Percentiles rank a stretch among this genome's conserved stretches.
Conservation (phyloP, 2,888 invertebrate species). For the Chironomus riparius region DNA sequence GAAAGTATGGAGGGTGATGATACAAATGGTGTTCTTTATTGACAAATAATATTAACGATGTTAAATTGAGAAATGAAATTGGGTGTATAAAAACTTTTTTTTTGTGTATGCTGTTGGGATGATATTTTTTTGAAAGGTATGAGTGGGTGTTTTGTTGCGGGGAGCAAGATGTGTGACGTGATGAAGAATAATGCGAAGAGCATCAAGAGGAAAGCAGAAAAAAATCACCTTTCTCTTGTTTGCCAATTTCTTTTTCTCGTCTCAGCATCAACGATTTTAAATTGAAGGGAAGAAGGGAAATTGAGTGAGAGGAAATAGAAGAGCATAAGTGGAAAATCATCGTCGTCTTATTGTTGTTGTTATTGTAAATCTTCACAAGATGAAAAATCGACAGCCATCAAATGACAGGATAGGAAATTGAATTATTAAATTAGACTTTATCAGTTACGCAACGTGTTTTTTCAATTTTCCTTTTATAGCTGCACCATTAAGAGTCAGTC, state of each 20-base stretch:
- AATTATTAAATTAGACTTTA: conserved; percentile 26
- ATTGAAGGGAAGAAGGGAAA: neutral
- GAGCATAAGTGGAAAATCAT: conserved; percentile 10
- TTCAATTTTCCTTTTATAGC: conserved; percentile 7
- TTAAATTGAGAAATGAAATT: conserved; percentile 26
- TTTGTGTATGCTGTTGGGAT: neutral
- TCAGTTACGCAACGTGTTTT: conserved; percentile 1
- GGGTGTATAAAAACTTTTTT: neutral
- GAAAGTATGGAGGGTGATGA: neutral
- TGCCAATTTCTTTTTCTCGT: neutral
- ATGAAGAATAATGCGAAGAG: conserved; percentile 19
- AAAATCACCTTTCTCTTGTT: conserved; percentile 17
- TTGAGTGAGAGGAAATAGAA: too few species aligned
- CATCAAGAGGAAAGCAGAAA: neutral
- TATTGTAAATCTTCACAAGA: neutral
- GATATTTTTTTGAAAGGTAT: neutral
- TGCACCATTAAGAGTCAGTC: too few species aligned
- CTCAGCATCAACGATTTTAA: neutral
- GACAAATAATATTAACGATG: conserved; percentile 27
- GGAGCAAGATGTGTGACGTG: conserved; percentile 5
- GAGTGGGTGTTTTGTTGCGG: neutral
- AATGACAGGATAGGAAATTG: conserved; percentile 10
- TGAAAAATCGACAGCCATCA: conserved; percentile 12
- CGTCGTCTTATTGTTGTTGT: neutral
- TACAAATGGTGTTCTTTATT: conserved; percentile 14